Conservation (phyloP, 2,797 vertebrate species). For the Tenualosa ilisha region DNA sequence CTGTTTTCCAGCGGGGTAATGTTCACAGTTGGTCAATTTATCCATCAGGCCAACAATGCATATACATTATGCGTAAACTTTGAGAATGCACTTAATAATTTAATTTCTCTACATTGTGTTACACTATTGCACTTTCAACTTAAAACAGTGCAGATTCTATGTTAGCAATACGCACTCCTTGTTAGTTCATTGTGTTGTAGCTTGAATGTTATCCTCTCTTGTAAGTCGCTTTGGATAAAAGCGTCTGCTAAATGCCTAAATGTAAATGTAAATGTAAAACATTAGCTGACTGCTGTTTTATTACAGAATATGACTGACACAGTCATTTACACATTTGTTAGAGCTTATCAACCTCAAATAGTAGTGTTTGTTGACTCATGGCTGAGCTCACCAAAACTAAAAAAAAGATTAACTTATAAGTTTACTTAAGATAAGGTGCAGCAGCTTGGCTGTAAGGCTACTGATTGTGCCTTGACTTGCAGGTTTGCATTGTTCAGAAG, state of each 20-base stretch:
- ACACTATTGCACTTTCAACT: too few species aligned
- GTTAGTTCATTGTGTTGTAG: too few species aligned
- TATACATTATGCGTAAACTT: too few species aligned
- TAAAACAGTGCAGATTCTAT: too few species aligned
- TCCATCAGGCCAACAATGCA: neutral
- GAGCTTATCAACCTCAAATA: neutral
- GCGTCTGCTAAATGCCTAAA: too few species aligned
- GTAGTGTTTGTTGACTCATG: neutral
- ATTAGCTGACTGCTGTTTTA: neutral
- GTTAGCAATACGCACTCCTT: too few species aligned
- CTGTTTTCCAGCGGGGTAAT: neutral
- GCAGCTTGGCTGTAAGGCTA: neutral
- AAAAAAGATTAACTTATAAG: too few species aligned
- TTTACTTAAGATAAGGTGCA: neutral
- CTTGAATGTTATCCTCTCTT: too few species aligned
- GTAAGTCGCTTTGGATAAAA: too few species aligned
- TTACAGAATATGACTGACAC: neutral
- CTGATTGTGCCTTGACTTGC: neutral
- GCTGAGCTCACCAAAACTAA: neutral
- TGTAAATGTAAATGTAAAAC: too few species aligned
- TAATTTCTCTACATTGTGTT: too few species aligned
- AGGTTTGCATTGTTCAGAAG: slow-evolving; percentile 99
- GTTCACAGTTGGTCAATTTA: neutral
- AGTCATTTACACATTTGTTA: neutral
- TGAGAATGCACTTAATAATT: too few species aligned